Evolutionary conservation across 2,113 vertebrate species (phyloP).

Genomic region (Tamias sibiricus): DNA sequence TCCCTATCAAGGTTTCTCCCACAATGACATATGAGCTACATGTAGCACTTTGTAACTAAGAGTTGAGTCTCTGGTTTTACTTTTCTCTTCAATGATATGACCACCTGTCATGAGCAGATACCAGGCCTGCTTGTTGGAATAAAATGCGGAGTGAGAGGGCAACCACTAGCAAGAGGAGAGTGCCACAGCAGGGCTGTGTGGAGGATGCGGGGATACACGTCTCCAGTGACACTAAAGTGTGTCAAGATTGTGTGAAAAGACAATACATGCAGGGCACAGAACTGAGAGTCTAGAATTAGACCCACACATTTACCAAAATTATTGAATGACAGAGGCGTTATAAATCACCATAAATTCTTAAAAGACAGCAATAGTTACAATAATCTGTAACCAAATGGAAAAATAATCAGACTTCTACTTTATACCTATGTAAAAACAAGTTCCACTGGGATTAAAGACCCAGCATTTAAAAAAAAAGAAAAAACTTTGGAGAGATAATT

Average conservation of each 20-base stretch:
- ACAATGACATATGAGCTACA: neutral
- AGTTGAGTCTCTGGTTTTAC: neutral
- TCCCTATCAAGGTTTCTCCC: neutral
- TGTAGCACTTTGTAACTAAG: neutral
- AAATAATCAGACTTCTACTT: neutral
- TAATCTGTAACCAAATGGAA: neutral
- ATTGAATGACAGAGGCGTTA: neutral
- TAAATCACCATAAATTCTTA: neutral
- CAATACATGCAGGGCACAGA: too few species aligned
- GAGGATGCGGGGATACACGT: neutral
- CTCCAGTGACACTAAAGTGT: neutral
- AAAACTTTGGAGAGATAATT: neutral
- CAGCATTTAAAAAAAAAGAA: neutral
- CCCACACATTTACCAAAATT: neutral
- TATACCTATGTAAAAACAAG: neutral
- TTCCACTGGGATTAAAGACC: neutral
- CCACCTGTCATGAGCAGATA: neutral
- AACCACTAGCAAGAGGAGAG: neutral
- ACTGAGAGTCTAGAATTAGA: neutral
- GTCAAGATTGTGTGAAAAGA: neutral
- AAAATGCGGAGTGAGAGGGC: too few species aligned
- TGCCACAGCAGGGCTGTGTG: too few species aligned
- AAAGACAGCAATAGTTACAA: neutral
- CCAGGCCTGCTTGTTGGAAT: neutral
- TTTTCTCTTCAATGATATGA: neutral